Base-by-base conservation (phyloP, 2,113 vertebrate genomes). In the Apeltes quadracus region DNA sequence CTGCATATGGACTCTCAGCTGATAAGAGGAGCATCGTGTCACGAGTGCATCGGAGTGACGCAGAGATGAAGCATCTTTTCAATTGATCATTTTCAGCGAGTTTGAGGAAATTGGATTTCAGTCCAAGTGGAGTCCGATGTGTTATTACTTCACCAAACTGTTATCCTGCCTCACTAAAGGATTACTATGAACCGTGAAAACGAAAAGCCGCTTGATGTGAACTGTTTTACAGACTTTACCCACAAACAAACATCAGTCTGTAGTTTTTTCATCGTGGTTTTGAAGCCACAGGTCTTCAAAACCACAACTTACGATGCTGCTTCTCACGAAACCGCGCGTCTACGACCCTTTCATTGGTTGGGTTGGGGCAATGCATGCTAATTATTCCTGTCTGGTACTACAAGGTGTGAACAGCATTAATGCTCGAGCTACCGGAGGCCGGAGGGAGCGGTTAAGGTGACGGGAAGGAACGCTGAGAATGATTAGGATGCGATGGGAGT, bases 201-300 rank as follows among this genome's bases (percentile, higher is more conserved):
- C 16, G 39, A 50, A 65, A 4, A 61, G 48, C 20, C 25, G 22
- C 7, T 44, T 41, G 43, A 22, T 7, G 56, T 25, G 50, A 25
- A 8, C 8, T 51, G 6, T 38, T 39, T 48, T 55, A 22, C 34
- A 11, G 23, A 23, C 54, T 10, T 29, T 39, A 14, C 5, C 27
- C 16, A 0, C 25, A 23, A 7, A 0, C 4, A 25, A n/a, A 54
- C 56, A 58, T 55, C 39, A 25, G 41, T 58, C 2, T 9, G 1
- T 3, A 36, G 50, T 58, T 63, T 58, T 63, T 73, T 73, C 2
- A 44, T 72, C 22, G 51, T 4, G 10, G 48, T 53, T 39, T 22
- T 3, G 29, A 54, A 56, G 44, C 72, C 68, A 67, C 4, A 75
- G 44, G 56, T 54, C 25, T 22, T n/a, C 66, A 25, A 65, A 70